A percentile compares a stretch with the other conserved stretches of the same genome.
phyloP scores from a whole-genome alignment of 2,888 invertebrate genomes.

The Drosophila lacicola region DNA sequence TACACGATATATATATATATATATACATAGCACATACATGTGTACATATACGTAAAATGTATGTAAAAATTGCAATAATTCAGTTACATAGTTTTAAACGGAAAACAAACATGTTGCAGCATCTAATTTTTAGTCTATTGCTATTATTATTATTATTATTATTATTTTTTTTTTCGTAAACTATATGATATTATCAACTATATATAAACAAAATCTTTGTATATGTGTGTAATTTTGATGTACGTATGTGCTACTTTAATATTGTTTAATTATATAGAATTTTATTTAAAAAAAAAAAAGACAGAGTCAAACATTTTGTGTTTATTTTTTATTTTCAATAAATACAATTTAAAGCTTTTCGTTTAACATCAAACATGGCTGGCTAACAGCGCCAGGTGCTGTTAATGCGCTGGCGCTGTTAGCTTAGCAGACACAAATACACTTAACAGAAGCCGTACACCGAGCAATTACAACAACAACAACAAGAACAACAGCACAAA shows the following conservation, averaged over 20 bases:
- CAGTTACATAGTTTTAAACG: conserved; percentile 61
- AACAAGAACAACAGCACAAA: conserved; percentile 40
- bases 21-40: conserved; percentile 27
- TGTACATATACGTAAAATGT: conserved; percentile 46
- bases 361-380: conserved; percentile 13
- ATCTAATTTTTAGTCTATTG: conserved; percentile 42
- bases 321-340: conserved; percentile 28
- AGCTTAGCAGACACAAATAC: conserved; percentile 21
- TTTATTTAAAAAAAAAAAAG: conserved; percentile 59
- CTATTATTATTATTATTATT: conserved; percentile 19
- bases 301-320: conserved; percentile 22
- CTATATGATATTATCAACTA: conserved; percentile 27
- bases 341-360: background rate
- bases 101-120: conserved; percentile 24
- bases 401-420: conserved; percentile 41
- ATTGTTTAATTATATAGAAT: conserved; percentile 72
- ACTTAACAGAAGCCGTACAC: conserved; percentile 35
- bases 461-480: conserved; percentile 27
- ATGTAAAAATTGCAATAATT: conserved; percentile 56
- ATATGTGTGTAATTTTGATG: conserved; percentile 69
- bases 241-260: conserved; percentile 74
- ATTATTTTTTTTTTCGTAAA: conserved; percentile 41
- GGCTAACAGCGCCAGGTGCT: conserved; percentile 39
- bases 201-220: conserved; percentile 48
- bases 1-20: conserved; percentile 1